A percentile compares a stretch with the other conserved stretches of the same genome.
Evolutionary conservation across 2,888 invertebrate species (phyloP).

Genomic region (Andricus quercusramuli): DNA sequence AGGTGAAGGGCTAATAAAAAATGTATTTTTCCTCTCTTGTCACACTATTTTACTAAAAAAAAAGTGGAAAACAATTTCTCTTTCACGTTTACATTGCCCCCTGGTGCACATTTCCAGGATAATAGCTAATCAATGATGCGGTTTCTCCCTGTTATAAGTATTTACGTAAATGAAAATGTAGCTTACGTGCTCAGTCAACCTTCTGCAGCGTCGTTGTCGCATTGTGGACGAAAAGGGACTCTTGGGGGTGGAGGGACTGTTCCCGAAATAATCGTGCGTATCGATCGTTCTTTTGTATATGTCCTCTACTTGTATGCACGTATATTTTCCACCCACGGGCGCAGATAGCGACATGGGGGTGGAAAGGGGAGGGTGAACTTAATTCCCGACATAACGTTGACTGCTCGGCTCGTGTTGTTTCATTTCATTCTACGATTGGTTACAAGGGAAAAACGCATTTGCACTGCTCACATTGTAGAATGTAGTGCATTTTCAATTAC

Average conservation of each 20-base stretch:
- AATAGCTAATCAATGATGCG: constrained; percentile 2
- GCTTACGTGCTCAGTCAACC: constrained; percentile 17
- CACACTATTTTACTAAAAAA: neutral
- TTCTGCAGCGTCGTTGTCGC: constrained; percentile 29
- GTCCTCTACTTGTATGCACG: constrained; percentile 30
- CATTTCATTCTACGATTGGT: constrained; percentile 12
- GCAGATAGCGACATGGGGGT: constrained; percentile 17
- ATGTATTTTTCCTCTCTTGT: no score
- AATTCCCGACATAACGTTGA: constrained; percentile 36
- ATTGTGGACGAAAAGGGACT: constrained; percentile 32
- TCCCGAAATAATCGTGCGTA: constrained; percentile 40
- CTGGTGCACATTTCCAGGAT: neutral
- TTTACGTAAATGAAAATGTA: neutral
- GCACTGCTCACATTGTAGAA: constrained; percentile 1
- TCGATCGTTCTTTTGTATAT: constrained; percentile 39
- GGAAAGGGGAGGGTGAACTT: constrained; percentile 5
- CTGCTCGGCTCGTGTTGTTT: constrained; percentile 23
- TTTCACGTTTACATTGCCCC: neutral
- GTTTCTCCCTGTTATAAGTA: neutral
- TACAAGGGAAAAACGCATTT: neutral
- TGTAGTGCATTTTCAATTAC: constrained; percentile 11
- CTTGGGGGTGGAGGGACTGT: constrained; percentile 12
- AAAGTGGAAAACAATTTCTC: neutral
- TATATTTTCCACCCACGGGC: constrained; percentile 27
- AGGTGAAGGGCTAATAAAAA: no score